Evolutionary conservation across 1,140 invertebrate species (phyloP), one percentile per base, ranked within the genome.

Genomic region (Bombus balteatus): DNA sequence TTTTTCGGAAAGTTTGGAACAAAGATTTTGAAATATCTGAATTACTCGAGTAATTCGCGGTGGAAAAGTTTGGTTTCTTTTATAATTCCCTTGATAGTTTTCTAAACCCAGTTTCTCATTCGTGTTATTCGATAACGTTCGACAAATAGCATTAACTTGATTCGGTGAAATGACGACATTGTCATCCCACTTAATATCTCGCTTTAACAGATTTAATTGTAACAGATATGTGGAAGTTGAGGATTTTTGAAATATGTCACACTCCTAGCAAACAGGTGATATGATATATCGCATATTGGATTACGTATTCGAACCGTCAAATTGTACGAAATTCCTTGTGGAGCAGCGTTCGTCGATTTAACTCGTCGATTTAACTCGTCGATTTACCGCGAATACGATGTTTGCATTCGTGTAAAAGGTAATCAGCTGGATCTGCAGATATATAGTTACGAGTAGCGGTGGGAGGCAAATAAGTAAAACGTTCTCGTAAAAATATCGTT

Each of bases 401-500:
- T 76, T 75, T 65, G 71, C 71, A n/a, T 28, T n/a, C 57, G 13
- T 18, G 75, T 43, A 41, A 41, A 78, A 78, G n/a, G 25, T 59
- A 68, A 76, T 81, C 65, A 88, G 41, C 4, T 15, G 68, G 66
- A 82, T 74, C 47, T 57, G 32, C 25, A 53, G 57, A 79, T 75
- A 79, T 59, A 76, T 78, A 70, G 53, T 43, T 28, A n/a, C 37
- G 1, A 18, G 70, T 59, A 65, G 59, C 25, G 37, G 25, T 12
- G 70, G 66, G 57, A 62, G 66, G 47, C 66, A 59, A 89, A 89
- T 89, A 89, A 85, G 84, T 81, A 81, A 74, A 81, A 80, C 28
- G 70, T 72, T 73, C 53, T 70, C 47, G 65, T 82, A 86, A 89
- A 89, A 76, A 89, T 89, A 85, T 89, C 87, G 79, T 81, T 65